These are phyloP conservation scores for Gymnorhina tibicen DNA, from an alignment of 2,113 vertebrate genomes.

Conservation along the genomic window DNA sequence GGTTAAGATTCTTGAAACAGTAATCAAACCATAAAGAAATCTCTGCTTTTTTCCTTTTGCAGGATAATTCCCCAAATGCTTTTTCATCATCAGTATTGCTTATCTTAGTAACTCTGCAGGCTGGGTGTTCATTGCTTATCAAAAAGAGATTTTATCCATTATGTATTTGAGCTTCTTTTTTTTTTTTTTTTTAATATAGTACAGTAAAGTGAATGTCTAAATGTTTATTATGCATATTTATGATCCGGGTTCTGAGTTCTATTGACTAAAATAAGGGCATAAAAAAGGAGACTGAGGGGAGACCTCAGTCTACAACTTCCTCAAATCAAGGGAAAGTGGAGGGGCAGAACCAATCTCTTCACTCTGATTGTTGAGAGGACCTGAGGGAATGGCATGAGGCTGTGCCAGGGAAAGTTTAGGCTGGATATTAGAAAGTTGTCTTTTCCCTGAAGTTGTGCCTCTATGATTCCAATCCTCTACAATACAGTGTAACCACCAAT, in stretches of 20 bases:
- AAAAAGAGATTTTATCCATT: background rate
- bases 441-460: background rate
- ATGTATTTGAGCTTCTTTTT: background rate
- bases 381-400: background rate
- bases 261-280: background rate
- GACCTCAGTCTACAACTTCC: background rate
- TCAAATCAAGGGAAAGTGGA: background rate
- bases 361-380: background rate
- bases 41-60: background rate
- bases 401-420: background rate
- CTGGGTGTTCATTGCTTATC: background rate
- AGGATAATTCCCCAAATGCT: background rate
- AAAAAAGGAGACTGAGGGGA: background rate
- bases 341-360: background rate
- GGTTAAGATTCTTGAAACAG: background rate
- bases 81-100: background rate
- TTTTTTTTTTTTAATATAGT: background rate
- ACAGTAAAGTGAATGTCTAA: background rate
- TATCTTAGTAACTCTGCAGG: background rate
- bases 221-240: background rate
- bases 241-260: background rate
- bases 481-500: background rate
- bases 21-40: fast-evolving
- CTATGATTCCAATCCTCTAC: background rate
- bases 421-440: background rate